These are phyloP conservation scores for Propithecus coquereli DNA, from an alignment of 2,113 vertebrate genomes.

Conservation along the genomic window DNA sequence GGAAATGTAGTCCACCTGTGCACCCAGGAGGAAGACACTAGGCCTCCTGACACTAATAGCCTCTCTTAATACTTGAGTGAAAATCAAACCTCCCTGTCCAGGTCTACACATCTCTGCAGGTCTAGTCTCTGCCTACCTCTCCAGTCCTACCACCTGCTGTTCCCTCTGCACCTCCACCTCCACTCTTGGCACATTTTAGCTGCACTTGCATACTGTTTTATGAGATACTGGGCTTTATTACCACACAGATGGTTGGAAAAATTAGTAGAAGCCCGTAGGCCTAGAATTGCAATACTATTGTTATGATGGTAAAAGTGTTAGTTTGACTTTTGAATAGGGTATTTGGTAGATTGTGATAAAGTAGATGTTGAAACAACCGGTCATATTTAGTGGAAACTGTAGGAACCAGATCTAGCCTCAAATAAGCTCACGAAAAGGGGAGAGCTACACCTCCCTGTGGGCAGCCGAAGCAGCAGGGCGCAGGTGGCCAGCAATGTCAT, in stretches of 20 bases:
- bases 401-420: neutral
- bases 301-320: conserved; percentile 37
- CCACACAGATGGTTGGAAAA: neutral
- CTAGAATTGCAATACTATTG: conserved; percentile 14
- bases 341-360: conserved; percentile 38
- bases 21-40: neutral
- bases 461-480: neutral
- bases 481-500: accelerated
- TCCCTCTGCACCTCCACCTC: neutral
- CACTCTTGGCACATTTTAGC: neutral
- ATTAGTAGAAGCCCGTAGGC: neutral
- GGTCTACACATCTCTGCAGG: neutral
- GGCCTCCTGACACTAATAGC: neutral
- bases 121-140: neutral
- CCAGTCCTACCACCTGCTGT: neutral
- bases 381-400: neutral
- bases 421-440: neutral
- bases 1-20: neutral
- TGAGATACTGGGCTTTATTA: conserved; percentile 6
- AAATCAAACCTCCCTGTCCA: neutral
- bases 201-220: neutral
- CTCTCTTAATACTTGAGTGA: neutral
- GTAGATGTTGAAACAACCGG: conserved; percentile 3
- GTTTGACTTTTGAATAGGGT: conserved; percentile 40
- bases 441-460: neutral